phyloP scores from a whole-genome alignment of 1,140 invertebrate species.

The Paracyclopina nana region DNA sequence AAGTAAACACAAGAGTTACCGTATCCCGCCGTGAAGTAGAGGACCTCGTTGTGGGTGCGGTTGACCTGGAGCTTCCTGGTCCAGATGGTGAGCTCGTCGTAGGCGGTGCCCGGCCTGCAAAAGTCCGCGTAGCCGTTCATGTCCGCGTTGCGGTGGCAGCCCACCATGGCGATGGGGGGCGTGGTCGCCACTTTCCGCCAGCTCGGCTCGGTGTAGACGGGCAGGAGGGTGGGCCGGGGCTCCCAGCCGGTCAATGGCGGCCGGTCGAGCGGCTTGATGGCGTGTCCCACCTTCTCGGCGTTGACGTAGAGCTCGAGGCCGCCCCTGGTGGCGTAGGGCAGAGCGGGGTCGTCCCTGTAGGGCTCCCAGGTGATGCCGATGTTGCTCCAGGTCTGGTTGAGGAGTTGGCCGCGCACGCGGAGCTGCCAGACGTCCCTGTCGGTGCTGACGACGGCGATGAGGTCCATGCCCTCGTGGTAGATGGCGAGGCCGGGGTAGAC shows the following conservation, averaged over 20 bases:
- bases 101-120: not conserved
- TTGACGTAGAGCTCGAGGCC: constrained; percentile 14
- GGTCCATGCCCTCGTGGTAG: constrained; percentile 9
- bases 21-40: constrained; percentile 5
- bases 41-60: not conserved
- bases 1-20: not conserved
- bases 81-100: constrained; percentile 8
- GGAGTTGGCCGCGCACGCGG: constrained; percentile 2
- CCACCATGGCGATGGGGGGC: not conserved
- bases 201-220: not conserved
- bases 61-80: constrained; percentile 1
- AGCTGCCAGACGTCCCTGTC: constrained; percentile 3
- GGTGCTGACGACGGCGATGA: constrained; percentile 6
- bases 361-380: constrained; percentile 5
- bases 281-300: constrained; percentile 9
- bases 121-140: not conserved
- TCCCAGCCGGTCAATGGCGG: not conserved
- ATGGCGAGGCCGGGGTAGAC: constrained; percentile 1
- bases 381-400: constrained; percentile 15
- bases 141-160: constrained; percentile 1
- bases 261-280: constrained; percentile 1
- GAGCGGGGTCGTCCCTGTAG: not conserved
- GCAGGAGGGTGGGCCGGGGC: not conserved
- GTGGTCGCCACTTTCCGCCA: not conserved
- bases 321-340: not conserved